Conservation (phyloP, 1,140 invertebrate species). For the Drepana arcuata region DNA sequence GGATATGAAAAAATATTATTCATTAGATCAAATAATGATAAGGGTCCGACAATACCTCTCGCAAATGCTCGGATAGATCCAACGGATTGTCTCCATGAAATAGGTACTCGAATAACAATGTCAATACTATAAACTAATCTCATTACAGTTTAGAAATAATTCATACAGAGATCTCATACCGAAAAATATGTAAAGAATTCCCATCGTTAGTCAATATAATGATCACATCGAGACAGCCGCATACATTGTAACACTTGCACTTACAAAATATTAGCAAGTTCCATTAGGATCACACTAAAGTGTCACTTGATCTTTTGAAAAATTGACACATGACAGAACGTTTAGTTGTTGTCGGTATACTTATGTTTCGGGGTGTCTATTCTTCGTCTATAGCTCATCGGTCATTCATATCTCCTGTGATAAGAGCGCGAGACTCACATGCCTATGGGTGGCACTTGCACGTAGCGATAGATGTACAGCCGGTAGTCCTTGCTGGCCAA, state of each 20-base stretch:
- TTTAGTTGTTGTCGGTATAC: conserved; percentile 23
- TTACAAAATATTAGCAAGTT: conserved; percentile 43
- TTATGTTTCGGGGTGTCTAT: conserved; percentile 36
- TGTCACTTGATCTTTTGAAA: conserved; percentile 44
- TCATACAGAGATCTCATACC: conserved; percentile 53
- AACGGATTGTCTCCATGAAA: conserved; percentile 63
- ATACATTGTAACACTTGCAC: conserved; percentile 45
- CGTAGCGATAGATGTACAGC: conserved; percentile 98
- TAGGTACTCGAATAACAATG: conserved; percentile 68
- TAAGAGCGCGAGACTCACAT: conserved; percentile 75
- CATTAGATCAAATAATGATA: conserved; percentile 70
- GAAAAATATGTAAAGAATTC: conserved; percentile 35
- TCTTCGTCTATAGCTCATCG: conserved; percentile 46
- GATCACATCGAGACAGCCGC: conserved; percentile 59
- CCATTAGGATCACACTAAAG: conserved; percentile 30
- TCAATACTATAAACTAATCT: conserved; percentile 70
- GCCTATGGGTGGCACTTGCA: conserved; percentile 89
- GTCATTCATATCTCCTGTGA: conserved; percentile 56
- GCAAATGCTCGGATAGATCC: conserved; percentile 47
- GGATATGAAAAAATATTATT: conserved; percentile 72
- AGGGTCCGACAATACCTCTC: conserved; percentile 61
- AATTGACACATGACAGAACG: conserved; percentile 56
- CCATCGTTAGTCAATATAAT: conserved; percentile 34
- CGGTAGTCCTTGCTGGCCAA: conserved; percentile 99
- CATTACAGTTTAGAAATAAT: conserved; percentile 66